phyloP scores from a whole-genome alignment of 92 coral and sea anemone genomes.

The Virgularia gustaviana region DNA sequence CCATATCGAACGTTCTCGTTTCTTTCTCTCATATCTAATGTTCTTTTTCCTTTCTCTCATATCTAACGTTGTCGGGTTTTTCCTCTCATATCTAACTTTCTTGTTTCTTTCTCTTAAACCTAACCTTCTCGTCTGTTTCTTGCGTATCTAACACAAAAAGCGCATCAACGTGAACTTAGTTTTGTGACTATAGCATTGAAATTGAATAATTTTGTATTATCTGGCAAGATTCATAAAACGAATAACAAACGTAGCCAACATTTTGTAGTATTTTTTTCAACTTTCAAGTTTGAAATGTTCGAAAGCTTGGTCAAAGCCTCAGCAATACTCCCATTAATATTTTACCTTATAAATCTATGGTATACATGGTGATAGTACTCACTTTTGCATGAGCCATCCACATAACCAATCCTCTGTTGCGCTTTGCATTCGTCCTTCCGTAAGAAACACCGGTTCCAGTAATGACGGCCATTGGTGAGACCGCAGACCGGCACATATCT shows the following conservation, averaged over 20 bases:
- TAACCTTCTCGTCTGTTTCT: neutral
- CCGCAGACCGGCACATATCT: conserved; percentile 66
- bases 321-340: too few species aligned
- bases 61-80: neutral
- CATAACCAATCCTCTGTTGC: conserved; percentile 53
- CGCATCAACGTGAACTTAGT: too few species aligned
- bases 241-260: too few species aligned
- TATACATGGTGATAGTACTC: conserved; percentile 25
- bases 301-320: too few species aligned
- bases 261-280: too few species aligned
- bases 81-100: neutral
- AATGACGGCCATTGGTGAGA: conserved; percentile 54
- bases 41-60: neutral
- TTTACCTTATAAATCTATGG: too few species aligned
- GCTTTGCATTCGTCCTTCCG: conserved; percentile 69
- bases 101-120: neutral
- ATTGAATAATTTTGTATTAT: too few species aligned
- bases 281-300: too few species aligned
- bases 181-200: too few species aligned
- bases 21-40: neutral
- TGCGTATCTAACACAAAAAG: too few species aligned
- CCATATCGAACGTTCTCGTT: neutral
- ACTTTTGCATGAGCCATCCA: conserved; percentile 71
- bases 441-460: conserved; percentile 54
- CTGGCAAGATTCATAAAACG: too few species aligned